A percentile compares a stretch with the other conserved stretches of the same genome.
Evolutionary conservation across 2,113 vertebrate species (phyloP).

Genomic region (Orientallactaga bullata): DNA sequence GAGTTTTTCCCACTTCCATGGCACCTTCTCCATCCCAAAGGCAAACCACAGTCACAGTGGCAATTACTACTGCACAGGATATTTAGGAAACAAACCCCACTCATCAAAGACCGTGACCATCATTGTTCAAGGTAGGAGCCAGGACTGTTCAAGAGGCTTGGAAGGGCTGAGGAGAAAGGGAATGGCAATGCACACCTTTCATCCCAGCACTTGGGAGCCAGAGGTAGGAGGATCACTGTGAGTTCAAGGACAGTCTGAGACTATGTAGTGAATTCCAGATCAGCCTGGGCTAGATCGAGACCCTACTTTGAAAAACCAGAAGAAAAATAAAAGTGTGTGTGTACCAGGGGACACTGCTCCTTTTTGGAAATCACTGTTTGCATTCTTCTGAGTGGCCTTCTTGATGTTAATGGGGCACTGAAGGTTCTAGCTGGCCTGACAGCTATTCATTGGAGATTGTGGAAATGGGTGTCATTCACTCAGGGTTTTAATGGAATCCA

Average conservation of each 20-base stretch:
- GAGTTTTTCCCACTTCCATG: fast-evolving
- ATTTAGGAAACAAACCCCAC: fast-evolving
- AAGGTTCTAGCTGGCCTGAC: not conserved
- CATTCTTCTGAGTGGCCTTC: not conserved
- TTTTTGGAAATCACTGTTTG: not conserved
- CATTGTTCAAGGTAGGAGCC: slow-evolving; percentile 55
- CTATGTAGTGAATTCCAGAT: too few relatives aligned
- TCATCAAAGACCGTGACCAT: slow-evolving; percentile 7
- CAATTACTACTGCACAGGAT: slow-evolving; percentile 25
- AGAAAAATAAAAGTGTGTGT: too few relatives aligned
- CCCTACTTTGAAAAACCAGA: too few relatives aligned
- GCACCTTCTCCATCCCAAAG: not conserved
- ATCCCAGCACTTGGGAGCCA: too few relatives aligned
- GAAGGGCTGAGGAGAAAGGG: not conserved
- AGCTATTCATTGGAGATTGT: not conserved
- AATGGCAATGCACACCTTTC: too few relatives aligned
- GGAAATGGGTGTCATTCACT: not conserved
- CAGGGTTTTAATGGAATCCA: not conserved
- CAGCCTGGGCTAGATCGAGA: too few relatives aligned
- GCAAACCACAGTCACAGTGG: slow-evolving; percentile 71
- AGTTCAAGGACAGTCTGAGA: too few relatives aligned
- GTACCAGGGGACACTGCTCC: too few relatives aligned
- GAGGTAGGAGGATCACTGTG: too few relatives aligned
- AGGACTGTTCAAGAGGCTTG: not conserved
- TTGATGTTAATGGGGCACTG: not conserved